Percentiles rank a stretch among this genome's conserved stretches.
Evolutionary conservation across 2,113 vertebrate species (phyloP).

Genomic region (Brachionichthys hirsutus): DNA sequence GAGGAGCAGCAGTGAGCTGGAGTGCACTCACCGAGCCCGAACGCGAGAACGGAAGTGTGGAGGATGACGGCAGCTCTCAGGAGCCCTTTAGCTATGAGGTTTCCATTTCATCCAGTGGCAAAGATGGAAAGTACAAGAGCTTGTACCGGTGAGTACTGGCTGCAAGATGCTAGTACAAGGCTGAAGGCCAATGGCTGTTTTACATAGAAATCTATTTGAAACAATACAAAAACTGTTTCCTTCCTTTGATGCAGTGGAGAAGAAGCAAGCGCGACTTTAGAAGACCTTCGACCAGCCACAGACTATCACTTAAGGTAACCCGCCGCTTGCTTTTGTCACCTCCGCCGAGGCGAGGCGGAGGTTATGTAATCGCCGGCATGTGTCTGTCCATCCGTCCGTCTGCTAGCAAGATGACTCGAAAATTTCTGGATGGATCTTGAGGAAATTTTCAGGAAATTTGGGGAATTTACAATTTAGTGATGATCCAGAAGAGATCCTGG

Average conservation of each 20-base stretch:
- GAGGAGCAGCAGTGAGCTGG: constrained; percentile 82
- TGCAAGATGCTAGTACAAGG: neutral
- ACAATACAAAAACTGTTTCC: neutral
- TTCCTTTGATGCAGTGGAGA: constrained; percentile 79
- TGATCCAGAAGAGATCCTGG: too few relatives aligned
- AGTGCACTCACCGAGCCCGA: constrained; percentile 77
- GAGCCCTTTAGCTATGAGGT: constrained; percentile 85
- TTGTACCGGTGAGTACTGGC: constrained; percentile 80
- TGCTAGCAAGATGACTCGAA: too few relatives aligned
- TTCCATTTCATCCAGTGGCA: constrained; percentile 85
- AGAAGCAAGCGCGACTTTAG: constrained; percentile 87
- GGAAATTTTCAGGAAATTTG: too few relatives aligned
- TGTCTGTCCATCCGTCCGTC: too few relatives aligned
- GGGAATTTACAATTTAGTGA: too few relatives aligned
- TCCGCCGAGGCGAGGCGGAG: too few relatives aligned
- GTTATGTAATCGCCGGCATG: too few relatives aligned
- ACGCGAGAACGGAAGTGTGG: constrained; percentile 71
- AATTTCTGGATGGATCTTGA: too few relatives aligned
- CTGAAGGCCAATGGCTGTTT: neutral
- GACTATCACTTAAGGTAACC: constrained; percentile 89
- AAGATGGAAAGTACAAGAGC: constrained; percentile 89
- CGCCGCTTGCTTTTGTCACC: neutral
- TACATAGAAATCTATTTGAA: neutral
- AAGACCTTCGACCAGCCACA: constrained; percentile 92
- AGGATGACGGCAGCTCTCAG: constrained; percentile 51